Percentiles rank a stretch among this genome's conserved stretches.
Conservation (phyloP, 2,113 vertebrate species). For the Periophthalmus modestus region DNA sequence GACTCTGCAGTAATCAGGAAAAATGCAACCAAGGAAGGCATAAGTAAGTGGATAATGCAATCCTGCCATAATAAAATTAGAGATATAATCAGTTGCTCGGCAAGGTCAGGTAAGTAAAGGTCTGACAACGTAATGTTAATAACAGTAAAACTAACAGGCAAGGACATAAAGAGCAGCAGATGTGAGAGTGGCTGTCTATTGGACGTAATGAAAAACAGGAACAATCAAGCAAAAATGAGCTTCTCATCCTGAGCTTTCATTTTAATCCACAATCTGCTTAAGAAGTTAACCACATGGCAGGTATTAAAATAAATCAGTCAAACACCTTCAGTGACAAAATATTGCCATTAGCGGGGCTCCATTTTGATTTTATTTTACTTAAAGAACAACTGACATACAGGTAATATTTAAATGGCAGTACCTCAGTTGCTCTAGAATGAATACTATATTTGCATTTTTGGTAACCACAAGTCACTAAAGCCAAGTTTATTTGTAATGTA, state of each 20-base stretch:
- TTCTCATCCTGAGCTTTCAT: background rate
- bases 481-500: background rate
- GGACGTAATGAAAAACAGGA: background rate
- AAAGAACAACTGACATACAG: background rate
- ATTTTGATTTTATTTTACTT: background rate
- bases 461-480: background rate
- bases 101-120: constrained; percentile 25
- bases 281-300: background rate
- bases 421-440: background rate
- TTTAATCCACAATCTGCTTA: background rate
- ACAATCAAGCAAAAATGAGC: background rate
- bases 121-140: constrained; percentile 23
- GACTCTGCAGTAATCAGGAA: constrained; percentile 40
- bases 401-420: background rate
- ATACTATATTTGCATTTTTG: background rate
- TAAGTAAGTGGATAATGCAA: constrained; percentile 30
- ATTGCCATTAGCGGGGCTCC: background rate
- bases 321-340: background rate
- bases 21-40: constrained; percentile 22
- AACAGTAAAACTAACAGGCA: constrained; percentile 28
- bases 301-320: background rate
- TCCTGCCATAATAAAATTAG: constrained; percentile 43
- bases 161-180: constrained; percentile 15
- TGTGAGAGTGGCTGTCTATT: constrained; percentile 10
- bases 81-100: constrained; percentile 39